Conservation (phyloP, 2,888 invertebrate species). For the Neoaliturus tenellus region DNA sequence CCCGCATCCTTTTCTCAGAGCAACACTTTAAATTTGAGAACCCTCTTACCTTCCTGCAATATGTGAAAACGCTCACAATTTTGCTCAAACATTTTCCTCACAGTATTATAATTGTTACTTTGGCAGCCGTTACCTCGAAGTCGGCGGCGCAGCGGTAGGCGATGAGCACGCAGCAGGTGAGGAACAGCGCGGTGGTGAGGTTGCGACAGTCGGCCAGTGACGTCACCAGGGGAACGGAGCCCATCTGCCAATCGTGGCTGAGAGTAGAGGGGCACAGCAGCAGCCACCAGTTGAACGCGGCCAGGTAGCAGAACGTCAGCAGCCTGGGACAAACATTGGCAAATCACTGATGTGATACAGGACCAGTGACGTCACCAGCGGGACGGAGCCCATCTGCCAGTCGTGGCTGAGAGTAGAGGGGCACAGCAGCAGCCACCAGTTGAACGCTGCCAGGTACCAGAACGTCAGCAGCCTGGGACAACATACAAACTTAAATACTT, state of each 20-base stretch:
- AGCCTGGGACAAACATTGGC: slow-evolving; percentile 81
- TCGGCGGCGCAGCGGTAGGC: slow-evolving; percentile 79
- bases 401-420: slow-evolving; percentile 89
- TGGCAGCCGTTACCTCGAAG: slow-evolving; percentile 77
- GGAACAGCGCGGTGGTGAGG: slow-evolving; percentile 81
- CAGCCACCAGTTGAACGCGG: slow-evolving; percentile 90
- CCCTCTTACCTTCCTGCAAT: no score
- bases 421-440: slow-evolving; percentile 89
- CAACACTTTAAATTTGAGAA: no score
- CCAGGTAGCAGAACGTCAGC: slow-evolving; percentile 88
- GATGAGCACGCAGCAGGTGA: slow-evolving; percentile 78
- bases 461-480: slow-evolving; percentile 89
- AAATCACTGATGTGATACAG: slow-evolving; percentile 81
- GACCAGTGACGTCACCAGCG: slow-evolving; percentile 82
- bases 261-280: slow-evolving; percentile 86
- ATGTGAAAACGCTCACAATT: no score
- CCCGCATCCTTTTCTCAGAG: no score
- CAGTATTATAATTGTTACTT: no score
- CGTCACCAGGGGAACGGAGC: slow-evolving; percentile 87
- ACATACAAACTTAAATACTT: slow-evolving; percentile 70
- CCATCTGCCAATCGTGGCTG: slow-evolving; percentile 95
- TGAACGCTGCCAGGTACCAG: slow-evolving; percentile 88
- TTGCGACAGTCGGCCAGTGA: slow-evolving; percentile 83
- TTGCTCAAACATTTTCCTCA: no score
- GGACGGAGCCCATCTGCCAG: slow-evolving; percentile 94